Evolutionary conservation across 2,888 invertebrate species (phyloP).

Genomic region (Griposia aprilina): DNA sequence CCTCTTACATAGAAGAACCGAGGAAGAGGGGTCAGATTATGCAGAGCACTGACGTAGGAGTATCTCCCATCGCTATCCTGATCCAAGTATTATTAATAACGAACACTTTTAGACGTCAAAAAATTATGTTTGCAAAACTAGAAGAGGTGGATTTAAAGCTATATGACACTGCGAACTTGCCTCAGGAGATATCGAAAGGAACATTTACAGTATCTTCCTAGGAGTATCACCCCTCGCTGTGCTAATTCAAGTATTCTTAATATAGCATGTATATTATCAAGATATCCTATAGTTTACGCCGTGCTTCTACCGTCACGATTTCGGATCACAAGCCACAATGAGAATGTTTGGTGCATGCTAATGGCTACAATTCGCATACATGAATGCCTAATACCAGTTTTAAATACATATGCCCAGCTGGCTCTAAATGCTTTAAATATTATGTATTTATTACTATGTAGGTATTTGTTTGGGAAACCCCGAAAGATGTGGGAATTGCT

Average conservation of each 20-base stretch:
- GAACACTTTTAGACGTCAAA: not conserved
- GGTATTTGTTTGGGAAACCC: constrained; percentile 66
- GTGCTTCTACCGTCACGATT: constrained; percentile 81
- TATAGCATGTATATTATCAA: constrained; percentile 17
- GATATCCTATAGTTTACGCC: constrained; percentile 67
- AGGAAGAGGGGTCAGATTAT: too few species aligned
- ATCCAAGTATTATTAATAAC: too few species aligned
- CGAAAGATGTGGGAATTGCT: constrained; percentile 62
- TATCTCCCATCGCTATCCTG: not conserved
- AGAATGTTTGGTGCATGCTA: constrained; percentile 84
- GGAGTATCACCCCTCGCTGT: not conserved
- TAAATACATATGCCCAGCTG: constrained; percentile 73
- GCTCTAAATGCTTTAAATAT: constrained; percentile 66
- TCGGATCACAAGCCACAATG: constrained; percentile 85
- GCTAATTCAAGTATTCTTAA: not conserved
- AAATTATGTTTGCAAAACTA: not conserved
- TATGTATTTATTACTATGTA: constrained; percentile 61
- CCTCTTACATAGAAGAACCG: too few species aligned
- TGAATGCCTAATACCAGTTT: constrained; percentile 80
- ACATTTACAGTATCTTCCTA: too few species aligned
- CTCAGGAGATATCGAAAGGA: not conserved
- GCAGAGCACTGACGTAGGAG: not conserved
- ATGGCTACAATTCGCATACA: constrained; percentile 83
- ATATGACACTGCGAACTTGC: not conserved
- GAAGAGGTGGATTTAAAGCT: not conserved